A percentile compares a stretch with the other conserved stretches of the same genome.
These are phyloP conservation scores for Danio jaintianensis DNA, from an alignment of 2,797 vertebrate genomes.

Conservation along the genomic window DNA sequence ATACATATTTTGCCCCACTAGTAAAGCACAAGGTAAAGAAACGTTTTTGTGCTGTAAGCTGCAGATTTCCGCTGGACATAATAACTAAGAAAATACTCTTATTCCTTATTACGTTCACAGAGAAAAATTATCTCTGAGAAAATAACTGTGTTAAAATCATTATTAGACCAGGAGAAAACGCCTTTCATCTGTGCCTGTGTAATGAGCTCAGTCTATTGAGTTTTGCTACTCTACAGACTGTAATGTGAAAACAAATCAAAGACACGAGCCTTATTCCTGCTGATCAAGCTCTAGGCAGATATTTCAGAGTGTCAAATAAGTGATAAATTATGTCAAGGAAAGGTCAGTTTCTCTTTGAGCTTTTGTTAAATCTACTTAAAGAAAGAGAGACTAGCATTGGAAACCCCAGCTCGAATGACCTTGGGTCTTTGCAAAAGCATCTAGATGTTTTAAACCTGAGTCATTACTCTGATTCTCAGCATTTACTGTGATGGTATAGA, in stretches of 20 bases:
- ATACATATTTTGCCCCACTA: too few species aligned
- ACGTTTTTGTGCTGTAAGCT: too few species aligned
- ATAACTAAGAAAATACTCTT: too few species aligned
- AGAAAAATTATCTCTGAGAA: background rate
- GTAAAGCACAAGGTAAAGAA: too few species aligned
- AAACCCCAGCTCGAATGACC: background rate
- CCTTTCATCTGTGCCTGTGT: constrained; percentile 2
- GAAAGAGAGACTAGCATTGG: background rate
- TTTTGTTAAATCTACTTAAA: constrained; percentile 13
- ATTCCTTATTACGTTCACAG: background rate
- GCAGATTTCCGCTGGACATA: too few species aligned
- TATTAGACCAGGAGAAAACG: background rate
- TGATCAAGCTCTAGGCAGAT: constrained; percentile 1
- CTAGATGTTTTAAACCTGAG: background rate
- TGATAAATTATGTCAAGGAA: constrained; percentile 34
- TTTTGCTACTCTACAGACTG: constrained; percentile 5
- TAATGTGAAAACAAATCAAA: constrained; percentile 14
- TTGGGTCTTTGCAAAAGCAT: constrained; percentile 12
- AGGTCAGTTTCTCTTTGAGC: constrained; percentile 3
- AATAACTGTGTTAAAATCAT: constrained; percentile 11
- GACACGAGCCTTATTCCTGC: background rate
- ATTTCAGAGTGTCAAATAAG: constrained; percentile 3
- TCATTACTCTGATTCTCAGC: background rate
- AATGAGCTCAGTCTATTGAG: constrained; percentile 7
- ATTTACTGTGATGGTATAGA: background rate